A percentile compares a stretch with the other conserved stretches of the same genome.
Conservation (phyloP, 2,888 invertebrate genomes). For the Meloe dianella region DNA sequence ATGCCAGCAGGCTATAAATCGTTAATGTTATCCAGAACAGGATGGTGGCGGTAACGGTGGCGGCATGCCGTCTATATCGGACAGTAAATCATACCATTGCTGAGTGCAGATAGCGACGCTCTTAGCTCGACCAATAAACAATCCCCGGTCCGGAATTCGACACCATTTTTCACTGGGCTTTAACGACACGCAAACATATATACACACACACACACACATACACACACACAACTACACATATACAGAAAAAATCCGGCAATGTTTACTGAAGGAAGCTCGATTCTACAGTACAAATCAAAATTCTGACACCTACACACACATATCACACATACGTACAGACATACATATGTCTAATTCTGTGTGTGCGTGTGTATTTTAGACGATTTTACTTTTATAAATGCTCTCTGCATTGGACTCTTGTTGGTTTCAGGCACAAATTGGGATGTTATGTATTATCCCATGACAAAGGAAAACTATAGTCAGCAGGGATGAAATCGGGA, state of each 20-base stretch:
- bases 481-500: constrained; percentile 12
- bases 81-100: constrained; percentile 57
- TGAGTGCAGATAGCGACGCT: constrained; percentile 55
- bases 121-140: constrained; percentile 56
- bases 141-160: constrained; percentile 53
- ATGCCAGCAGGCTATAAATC: constrained; percentile 47
- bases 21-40: constrained; percentile 45
- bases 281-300: constrained; percentile 37
- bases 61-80: constrained; percentile 52
- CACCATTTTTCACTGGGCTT: constrained; percentile 54
- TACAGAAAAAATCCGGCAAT: constrained; percentile 44
- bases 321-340: constrained; percentile 6
- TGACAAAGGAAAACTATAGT: constrained; percentile 14
- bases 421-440: constrained; percentile 19
- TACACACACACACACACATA: not conserved
- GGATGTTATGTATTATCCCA: constrained; percentile 14
- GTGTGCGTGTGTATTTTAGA: not conserved
- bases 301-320: constrained; percentile 21
- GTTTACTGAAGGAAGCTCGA: constrained; percentile 46
- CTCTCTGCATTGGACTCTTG: constrained; percentile 19
- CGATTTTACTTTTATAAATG: constrained; percentile 19
- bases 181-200: constrained; percentile 48
- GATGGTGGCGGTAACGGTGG: constrained; percentile 17
- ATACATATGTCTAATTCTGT: constrained; percentile 9
- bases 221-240: not conserved